phyloP scores from a whole-genome alignment of 2,888 invertebrate species.

The Falcaria lacertinaria region DNA sequence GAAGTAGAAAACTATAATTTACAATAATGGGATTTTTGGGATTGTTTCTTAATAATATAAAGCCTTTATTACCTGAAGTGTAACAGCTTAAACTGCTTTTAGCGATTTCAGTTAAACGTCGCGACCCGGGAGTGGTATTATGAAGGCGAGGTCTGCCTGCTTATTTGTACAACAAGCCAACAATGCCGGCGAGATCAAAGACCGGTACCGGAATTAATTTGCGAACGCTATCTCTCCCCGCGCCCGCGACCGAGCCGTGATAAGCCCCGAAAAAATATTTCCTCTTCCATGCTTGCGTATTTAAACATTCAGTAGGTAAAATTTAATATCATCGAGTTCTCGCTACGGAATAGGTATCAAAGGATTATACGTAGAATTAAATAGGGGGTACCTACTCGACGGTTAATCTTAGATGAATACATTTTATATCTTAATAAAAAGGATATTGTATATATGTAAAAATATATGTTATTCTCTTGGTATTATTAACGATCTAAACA shows the following conservation, averaged over 20 bases:
- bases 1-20: too few species aligned
- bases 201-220: slow-evolving; percentile 66
- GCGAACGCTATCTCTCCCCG: slow-evolving; percentile 51
- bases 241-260: slow-evolving; percentile 32
- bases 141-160: slow-evolving; percentile 34
- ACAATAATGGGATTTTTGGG: too few species aligned
- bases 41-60: slow-evolving; percentile 9
- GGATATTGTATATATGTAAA: too few species aligned
- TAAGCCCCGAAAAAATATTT: slow-evolving; percentile 46
- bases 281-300: slow-evolving; percentile 32
- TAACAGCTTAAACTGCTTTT: slow-evolving; percentile 43
- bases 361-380: not conserved
- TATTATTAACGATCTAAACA: too few species aligned
- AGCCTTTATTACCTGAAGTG: slow-evolving; percentile 35
- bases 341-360: slow-evolving; percentile 7
- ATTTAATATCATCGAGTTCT: slow-evolving; percentile 30
- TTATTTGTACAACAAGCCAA: slow-evolving; percentile 65
- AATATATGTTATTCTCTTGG: too few species aligned
- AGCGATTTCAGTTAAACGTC: slow-evolving; percentile 30
- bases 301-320: slow-evolving; percentile 18
- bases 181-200: slow-evolving; percentile 68
- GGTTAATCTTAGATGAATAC: not conserved
- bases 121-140: slow-evolving; percentile 36
- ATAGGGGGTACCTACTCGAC: slow-evolving; percentile 5
- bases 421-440: too few species aligned